Percentiles rank a stretch among this genome's conserved stretches.
Conservation (phyloP, 2,888 invertebrate genomes). For the Rhopalosiphum nymphaeae region DNA sequence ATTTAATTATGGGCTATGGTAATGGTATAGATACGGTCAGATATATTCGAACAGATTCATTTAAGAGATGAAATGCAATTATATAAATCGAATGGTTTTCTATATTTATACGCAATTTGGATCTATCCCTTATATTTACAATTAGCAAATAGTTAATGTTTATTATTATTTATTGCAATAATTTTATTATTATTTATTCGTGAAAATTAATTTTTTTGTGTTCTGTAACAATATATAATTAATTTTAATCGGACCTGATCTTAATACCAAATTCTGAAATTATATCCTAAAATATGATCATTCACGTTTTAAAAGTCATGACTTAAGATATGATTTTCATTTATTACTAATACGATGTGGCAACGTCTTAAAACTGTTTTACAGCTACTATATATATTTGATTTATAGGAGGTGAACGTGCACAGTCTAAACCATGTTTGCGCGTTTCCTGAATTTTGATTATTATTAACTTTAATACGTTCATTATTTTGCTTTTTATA, state of each 20-base stretch:
- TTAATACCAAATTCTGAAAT: neutral
- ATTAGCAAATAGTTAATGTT: neutral
- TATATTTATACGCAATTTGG: neutral
- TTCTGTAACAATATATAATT: neutral
- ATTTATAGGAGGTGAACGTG: neutral
- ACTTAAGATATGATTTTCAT: neutral
- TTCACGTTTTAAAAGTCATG: neutral
- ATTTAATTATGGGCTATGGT: too few species aligned
- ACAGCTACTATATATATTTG: neutral
- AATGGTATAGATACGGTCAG: neutral
- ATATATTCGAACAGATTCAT: neutral
- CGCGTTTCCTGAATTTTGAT: neutral
- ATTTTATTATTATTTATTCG: neutral
- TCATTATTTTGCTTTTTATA: neutral
- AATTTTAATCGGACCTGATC: neutral
- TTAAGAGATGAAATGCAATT: neutral
- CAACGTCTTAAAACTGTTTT: neutral
- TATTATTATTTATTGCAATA: neutral
- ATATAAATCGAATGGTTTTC: neutral
- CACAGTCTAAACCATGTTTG: neutral
- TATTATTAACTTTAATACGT: neutral
- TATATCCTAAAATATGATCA: neutral
- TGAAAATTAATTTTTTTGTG: neutral
- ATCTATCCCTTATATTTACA: neutral
- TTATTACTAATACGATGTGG: neutral